phyloP scores from a whole-genome alignment of 2,888 invertebrate species.

The Byasa hedistus region DNA sequence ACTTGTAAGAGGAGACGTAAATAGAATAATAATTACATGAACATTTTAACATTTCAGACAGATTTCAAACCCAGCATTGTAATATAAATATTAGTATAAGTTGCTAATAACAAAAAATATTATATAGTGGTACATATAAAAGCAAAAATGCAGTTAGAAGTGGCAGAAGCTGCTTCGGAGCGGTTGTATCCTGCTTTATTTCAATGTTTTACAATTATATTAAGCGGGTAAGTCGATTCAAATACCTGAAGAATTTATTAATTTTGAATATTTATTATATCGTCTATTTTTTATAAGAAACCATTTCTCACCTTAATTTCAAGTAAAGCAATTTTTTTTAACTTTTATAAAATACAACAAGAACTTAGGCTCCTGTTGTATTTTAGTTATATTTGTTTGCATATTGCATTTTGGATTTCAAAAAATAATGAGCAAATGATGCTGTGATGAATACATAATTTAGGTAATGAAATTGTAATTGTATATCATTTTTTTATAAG shows the following conservation, averaged over 20 bases:
- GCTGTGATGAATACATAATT: too few species aligned
- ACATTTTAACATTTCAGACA: background rate
- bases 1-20: background rate
- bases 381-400: too few species aligned
- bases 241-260: background rate
- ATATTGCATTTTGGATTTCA: too few species aligned
- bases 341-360: too few species aligned
- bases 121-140: too few species aligned
- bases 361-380: too few species aligned
- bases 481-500: too few species aligned
- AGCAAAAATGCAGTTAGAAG: slow-evolving; percentile 45
- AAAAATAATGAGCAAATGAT: too few species aligned
- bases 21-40: background rate
- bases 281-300: background rate
- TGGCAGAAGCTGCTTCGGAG: slow-evolving; percentile 78
- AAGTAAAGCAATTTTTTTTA: too few species aligned
- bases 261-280: too few species aligned
- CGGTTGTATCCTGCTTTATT: slow-evolving; percentile 94
- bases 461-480: too few species aligned
- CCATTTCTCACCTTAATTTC: background rate
- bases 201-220: slow-evolving; percentile 94
- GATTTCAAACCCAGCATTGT: background rate
- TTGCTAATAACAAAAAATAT: too few species aligned
- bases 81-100: background rate
- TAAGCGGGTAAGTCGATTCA: slow-evolving; percentile 87